These are phyloP conservation scores for Perca fluviatilis DNA, from an alignment of 2,113 vertebrate species.

Conservation along the genomic window DNA sequence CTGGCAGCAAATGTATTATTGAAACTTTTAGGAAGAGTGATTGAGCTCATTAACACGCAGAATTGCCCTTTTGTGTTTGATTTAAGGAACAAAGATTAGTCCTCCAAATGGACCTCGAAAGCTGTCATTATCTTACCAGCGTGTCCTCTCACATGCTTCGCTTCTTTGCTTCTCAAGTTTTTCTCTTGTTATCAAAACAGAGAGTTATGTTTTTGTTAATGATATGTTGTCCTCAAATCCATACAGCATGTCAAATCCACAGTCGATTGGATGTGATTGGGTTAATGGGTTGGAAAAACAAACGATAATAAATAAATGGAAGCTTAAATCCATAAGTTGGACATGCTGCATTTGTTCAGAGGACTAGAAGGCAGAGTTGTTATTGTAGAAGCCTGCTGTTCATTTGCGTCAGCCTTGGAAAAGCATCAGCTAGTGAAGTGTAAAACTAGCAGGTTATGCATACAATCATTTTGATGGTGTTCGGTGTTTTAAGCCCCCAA, in stretches of 20 bases:
- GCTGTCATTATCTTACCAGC: constrained; percentile 1
- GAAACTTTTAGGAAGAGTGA: constrained; percentile 54
- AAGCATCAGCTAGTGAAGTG: background rate
- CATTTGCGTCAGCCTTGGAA: background rate
- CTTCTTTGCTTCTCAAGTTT: background rate
- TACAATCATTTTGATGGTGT: too few relatives aligned
- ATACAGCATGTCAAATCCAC: background rate
- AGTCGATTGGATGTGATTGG: background rate
- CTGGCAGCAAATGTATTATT: constrained; percentile 69
- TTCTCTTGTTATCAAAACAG: background rate
- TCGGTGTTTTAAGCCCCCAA: too few relatives aligned
- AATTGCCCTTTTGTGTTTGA: constrained; percentile 64
- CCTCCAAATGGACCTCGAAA: constrained; percentile 28
- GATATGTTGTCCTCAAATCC: background rate
- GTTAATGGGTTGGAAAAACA: background rate
- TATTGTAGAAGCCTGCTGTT: background rate
- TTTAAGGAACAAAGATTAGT: constrained; percentile 58
- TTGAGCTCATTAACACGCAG: constrained; percentile 66
- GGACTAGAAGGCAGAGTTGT: background rate
- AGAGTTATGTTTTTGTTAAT: too few relatives aligned
- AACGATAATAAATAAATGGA: background rate
- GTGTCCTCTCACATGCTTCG: background rate
- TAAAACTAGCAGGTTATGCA: background rate
- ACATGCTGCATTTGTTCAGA: background rate
- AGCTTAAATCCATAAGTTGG: background rate